phyloP scores from a whole-genome alignment of 2,888 invertebrate species.

The Erynnis tages region DNA sequence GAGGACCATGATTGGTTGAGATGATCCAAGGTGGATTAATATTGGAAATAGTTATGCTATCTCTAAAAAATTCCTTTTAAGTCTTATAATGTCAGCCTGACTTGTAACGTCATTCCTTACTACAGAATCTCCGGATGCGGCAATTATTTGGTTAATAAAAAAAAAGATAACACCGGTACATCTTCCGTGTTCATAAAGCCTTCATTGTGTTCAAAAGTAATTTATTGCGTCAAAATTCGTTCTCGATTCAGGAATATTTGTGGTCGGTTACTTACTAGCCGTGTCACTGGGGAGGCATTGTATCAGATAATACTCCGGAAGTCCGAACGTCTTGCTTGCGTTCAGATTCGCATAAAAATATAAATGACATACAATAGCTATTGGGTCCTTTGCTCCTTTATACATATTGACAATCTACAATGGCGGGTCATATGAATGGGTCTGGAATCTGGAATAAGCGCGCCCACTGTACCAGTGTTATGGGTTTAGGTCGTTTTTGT shows the following conservation, averaged over 20 bases:
- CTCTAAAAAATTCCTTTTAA: no score
- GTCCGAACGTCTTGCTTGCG: constrained; percentile 52
- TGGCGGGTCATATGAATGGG: constrained; percentile 31
- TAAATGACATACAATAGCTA: constrained; percentile 71
- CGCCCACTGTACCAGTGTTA: constrained; percentile 41
- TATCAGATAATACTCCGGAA: constrained; percentile 60
- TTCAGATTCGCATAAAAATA: constrained; percentile 56
- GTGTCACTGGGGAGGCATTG: constrained; percentile 46
- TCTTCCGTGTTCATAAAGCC: constrained; percentile 10
- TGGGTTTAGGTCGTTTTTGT: constrained; percentile 37
- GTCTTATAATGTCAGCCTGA: no score
- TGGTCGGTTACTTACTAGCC: constrained; percentile 53
- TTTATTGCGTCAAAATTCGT: constrained; percentile 30
- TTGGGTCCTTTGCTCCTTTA: constrained; percentile 50
- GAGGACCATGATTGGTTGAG: no score
- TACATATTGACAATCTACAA: constrained; percentile 56
- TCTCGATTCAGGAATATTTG: constrained; percentile 44
- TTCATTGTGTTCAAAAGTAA: constrained; percentile 21
- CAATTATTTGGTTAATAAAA: no score
- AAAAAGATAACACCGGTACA: constrained; percentile 1
- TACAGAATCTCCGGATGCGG: no score
- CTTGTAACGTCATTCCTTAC: no score
- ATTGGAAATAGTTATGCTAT: no score
- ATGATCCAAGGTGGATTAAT: no score
- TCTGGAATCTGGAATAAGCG: constrained; percentile 31